phyloP scores from a whole-genome alignment of 2,888 invertebrate species.

The Phengaris alcon region DNA sequence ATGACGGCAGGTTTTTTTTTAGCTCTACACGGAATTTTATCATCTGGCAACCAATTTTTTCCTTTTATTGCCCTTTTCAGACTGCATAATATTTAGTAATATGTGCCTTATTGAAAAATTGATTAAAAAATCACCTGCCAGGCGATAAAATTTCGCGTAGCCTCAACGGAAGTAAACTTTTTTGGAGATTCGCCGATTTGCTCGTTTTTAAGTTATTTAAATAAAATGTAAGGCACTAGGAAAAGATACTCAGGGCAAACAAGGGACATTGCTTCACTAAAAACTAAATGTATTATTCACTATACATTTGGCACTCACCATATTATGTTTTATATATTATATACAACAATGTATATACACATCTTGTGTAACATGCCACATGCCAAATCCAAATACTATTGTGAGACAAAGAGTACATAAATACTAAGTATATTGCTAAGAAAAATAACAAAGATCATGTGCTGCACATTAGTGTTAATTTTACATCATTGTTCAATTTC shows the following conservation, averaged over 20 bases:
- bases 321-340: not conserved
- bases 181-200: too few species aligned
- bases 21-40: too few species aligned
- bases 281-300: not conserved
- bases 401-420: not conserved
- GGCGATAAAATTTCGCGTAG: too few species aligned
- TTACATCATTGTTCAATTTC: not conserved
- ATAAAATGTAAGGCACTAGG: not conserved
- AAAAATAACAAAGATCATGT: not conserved
- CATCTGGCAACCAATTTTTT: too few species aligned
- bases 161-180: too few species aligned
- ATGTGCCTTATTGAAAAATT: too few species aligned
- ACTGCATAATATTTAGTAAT: too few species aligned
- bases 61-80: too few species aligned
- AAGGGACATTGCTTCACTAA: not conserved
- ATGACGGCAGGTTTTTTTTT: too few species aligned
- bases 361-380: conserved; percentile 2
- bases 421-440: not conserved
- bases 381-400: conserved; percentile 30
- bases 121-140: too few species aligned
- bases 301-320: not conserved
- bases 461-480: not conserved
- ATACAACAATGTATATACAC: not conserved
- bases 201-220: too few species aligned
- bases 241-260: not conserved